phyloP scores from a whole-genome alignment of 2,888 invertebrate species.

The Toxonevra muliebris region DNA sequence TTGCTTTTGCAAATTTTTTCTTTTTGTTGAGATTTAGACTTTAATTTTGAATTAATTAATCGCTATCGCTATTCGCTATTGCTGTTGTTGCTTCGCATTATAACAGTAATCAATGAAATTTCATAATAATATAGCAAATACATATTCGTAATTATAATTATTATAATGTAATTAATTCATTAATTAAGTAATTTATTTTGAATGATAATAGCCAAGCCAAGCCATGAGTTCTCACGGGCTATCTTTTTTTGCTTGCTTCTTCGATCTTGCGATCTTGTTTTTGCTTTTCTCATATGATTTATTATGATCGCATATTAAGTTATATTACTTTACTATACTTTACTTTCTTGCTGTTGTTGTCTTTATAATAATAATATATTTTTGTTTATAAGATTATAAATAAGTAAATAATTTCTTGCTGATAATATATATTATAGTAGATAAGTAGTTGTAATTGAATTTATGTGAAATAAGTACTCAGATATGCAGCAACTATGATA shows the following conservation, averaged over 20 bases:
- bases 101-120: conserved; percentile 57
- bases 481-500: conserved; percentile 79
- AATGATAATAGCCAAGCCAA: background rate
- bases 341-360: conserved; percentile 11
- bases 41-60: conserved; percentile 23
- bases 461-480: conserved; percentile 72
- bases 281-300: background rate
- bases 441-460: conserved; percentile 48
- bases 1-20: conserved; percentile 5
- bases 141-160: conserved; percentile 16
- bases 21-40: conserved; percentile 19
- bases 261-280: too few relatives aligned
- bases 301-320: conserved; percentile 17
- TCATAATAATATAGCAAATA: conserved; percentile 39
- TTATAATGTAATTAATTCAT: conserved; percentile 18
- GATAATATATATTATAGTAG: background rate
- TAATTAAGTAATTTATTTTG: conserved; percentile 17
- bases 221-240: background rate
- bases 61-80: conserved; percentile 3
- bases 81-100: conserved; percentile 54
- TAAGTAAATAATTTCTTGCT: background rate
- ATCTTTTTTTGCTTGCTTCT: background rate
- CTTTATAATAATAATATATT: conserved; percentile 1
- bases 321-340: conserved; percentile 21
- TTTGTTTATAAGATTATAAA: conserved; percentile 4